Evolutionary conservation across 2,888 invertebrate species (phyloP).

Genomic region (Dryomyza anilis): DNA sequence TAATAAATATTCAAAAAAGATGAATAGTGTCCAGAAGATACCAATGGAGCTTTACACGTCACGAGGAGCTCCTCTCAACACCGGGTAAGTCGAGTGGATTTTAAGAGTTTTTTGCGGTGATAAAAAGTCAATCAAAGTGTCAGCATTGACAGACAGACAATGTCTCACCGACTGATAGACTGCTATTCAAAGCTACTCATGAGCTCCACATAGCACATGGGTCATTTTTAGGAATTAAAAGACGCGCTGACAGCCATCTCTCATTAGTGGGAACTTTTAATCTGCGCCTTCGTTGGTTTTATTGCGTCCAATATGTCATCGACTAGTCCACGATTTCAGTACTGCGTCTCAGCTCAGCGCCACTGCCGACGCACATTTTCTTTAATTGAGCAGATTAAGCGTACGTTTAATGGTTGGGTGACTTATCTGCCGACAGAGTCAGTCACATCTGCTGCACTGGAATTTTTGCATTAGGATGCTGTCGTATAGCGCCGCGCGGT

Average conservation of each 20-base stretch:
- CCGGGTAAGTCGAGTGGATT: neutral
- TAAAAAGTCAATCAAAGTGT: constrained; percentile 4
- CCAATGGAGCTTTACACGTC: too few relatives aligned
- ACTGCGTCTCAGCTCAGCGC: too few relatives aligned
- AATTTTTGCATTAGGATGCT: constrained; percentile 14
- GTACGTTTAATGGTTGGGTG: constrained; percentile 6
- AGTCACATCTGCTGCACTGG: neutral
- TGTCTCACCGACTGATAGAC: too few relatives aligned
- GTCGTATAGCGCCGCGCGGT: neutral
- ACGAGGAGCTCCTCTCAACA: too few relatives aligned
- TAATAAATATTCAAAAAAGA: too few relatives aligned
- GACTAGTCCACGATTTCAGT: neutral
- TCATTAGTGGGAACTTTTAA: neutral
- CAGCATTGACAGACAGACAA: neutral
- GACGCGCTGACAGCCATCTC: neutral
- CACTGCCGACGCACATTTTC: constrained; percentile 5
- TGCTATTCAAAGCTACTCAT: too few relatives aligned
- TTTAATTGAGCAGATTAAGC: constrained; percentile 19
- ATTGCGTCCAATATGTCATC: neutral
- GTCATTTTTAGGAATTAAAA: too few relatives aligned
- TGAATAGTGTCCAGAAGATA: too few relatives aligned
- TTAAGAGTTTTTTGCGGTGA: neutral
- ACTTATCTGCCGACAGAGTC: constrained; percentile 21
- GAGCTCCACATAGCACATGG: too few relatives aligned
- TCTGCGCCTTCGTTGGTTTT: neutral